Base-by-base conservation (phyloP, 2,888 invertebrate species). In the Xanthostigma xanthostigma region DNA sequence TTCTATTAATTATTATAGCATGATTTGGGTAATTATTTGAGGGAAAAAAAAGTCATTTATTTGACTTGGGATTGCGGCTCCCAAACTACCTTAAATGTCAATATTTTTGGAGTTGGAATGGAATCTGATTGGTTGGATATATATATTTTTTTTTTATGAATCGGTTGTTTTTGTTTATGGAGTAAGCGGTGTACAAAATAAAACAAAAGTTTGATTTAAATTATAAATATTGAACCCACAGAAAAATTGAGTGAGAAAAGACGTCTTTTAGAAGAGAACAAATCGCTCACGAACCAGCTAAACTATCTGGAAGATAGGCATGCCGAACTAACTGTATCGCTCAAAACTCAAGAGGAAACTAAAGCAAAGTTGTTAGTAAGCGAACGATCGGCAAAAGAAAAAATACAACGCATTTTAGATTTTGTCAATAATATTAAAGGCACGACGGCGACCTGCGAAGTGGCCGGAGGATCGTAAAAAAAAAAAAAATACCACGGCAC, bases 181-280 rank as follows among this genome's bases (percentile, higher is more conserved):
- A 27, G 27, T 27, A 27, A 27, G 27, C 27, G 27, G 27, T 27
- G 27, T 27, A 27, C 27, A 42, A n/a, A 27, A 14, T 12, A 42
- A 27, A 11, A 42, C 17, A 42, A 17, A 42, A 42, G n/a, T 42
- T 9, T 27, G 17, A 42, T 17, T 42, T 34, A 12, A 14, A 5
- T 17, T 10, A 5, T 33, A 14, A 42, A 34, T 42, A 42, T 17
- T 42, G 4, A 53, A 49, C 53, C 64, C 64, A 50, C 60, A 68
- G 69, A 68, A 56, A 68, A 67, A 58, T 55, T 66, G 45, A 60
- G 62, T 53, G 61, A 66, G 56, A 68, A 65, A 58, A 58, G 59
- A 51, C 57, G 59, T 50, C 58, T 68, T 47, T 59, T 63, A 56
- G 66, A 66, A 49, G 60, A 61, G 55, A 66, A 65, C 54, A 60